Evolutionary conservation across 2,888 invertebrate genomes (phyloP).

Genomic region (Drosophila rellima): DNA sequence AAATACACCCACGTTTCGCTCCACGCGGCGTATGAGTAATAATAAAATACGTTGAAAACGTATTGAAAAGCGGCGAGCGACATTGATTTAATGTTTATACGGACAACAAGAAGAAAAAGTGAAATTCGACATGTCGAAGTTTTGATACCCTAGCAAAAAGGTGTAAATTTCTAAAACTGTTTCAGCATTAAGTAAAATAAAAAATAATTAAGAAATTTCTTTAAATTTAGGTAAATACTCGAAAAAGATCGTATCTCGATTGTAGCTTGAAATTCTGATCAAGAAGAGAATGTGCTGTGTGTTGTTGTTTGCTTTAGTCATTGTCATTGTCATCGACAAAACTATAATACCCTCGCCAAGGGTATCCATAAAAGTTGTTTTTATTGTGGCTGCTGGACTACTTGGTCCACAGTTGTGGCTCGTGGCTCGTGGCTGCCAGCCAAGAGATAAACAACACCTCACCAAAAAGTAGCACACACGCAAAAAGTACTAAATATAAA

Average conservation of each 20-base stretch:
- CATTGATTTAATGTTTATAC: slow-evolving; percentile 77
- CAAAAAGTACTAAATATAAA: slow-evolving; percentile 47
- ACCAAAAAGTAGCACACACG: slow-evolving; percentile 63
- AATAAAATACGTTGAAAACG: slow-evolving; percentile 53
- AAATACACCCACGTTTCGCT: slow-evolving; percentile 32
- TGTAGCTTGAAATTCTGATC: too few species aligned
- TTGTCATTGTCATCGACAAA: background rate
- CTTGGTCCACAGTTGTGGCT: slow-evolving; percentile 26
- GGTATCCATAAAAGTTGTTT: slow-evolving; percentile 1
- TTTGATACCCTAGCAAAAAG: background rate
- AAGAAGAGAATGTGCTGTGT: too few species aligned
- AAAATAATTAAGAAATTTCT: too few species aligned
- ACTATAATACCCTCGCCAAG: background rate
- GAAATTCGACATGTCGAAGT: background rate
- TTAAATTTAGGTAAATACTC: too few species aligned
- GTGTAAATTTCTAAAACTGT: too few species aligned
- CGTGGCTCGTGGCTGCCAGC: slow-evolving; percentile 33
- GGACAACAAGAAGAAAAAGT: background rate
- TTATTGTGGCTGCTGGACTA: slow-evolving; percentile 31
- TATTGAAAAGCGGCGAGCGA: slow-evolving; percentile 71
- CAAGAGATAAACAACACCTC: slow-evolving; percentile 28
- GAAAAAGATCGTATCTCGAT: too few species aligned
- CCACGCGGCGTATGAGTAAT: slow-evolving; percentile 73
- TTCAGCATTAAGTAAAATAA: too few species aligned
- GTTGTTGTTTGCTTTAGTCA: too few species aligned